These are phyloP conservation scores for Seladonia tumulorum DNA, from an alignment of 2,888 invertebrate species.

Conservation along the genomic window DNA sequence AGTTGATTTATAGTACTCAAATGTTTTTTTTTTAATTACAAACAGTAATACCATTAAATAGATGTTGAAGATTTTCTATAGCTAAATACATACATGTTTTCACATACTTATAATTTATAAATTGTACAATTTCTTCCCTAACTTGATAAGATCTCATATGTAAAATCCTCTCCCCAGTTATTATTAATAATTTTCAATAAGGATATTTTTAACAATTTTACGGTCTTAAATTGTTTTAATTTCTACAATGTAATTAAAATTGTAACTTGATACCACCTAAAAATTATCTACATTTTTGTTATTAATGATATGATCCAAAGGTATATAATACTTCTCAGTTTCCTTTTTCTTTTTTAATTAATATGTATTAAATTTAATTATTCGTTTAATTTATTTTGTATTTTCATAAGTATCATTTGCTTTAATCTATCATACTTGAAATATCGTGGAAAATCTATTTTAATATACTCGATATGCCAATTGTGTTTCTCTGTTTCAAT, in stretches of 20 bases:
- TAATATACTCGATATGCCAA: constrained; percentile 88
- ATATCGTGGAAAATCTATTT: constrained; percentile 91
- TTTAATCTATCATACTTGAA: constrained; percentile 93
- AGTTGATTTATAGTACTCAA: constrained; percentile 14
- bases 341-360: constrained; percentile 26
- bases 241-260: constrained; percentile 14
- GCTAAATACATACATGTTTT: constrained; percentile 20
- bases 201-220: not conserved
- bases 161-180: constrained; percentile 5
- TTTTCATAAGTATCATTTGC: constrained; percentile 91
- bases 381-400: constrained; percentile 80
- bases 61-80: constrained; percentile 14
- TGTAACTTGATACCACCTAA: constrained; percentile 25
- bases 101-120: constrained; percentile 20
- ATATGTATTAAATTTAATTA: constrained; percentile 18
- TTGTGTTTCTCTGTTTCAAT: constrained; percentile 84
- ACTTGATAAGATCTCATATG: not conserved
- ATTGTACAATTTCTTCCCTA: constrained; percentile 18
- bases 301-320: constrained; percentile 6
- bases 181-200: not conserved
- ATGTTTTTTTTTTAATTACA: not conserved
- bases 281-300: constrained; percentile 10
- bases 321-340: constrained; percentile 10
- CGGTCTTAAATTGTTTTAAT: not conserved
- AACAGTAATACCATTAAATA: constrained; percentile 8